A percentile compares a stretch with the other conserved stretches of the same genome.
phyloP scores from a whole-genome alignment of 2,888 invertebrate species.

The Pollenia labialis region DNA sequence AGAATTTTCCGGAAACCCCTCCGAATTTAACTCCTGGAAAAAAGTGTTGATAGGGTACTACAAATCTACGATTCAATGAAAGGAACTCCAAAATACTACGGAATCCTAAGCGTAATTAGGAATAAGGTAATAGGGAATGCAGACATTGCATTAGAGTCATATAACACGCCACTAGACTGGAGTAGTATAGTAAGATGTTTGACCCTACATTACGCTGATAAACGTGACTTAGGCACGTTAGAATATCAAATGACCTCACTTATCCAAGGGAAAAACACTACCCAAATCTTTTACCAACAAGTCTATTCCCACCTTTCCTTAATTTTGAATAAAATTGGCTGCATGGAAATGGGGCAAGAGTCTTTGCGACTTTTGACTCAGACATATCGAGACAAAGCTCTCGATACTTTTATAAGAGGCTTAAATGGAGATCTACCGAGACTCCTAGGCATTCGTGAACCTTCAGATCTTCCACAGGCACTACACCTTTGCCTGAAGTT shows the following conservation, averaged over 20 bases:
- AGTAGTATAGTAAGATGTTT: conserved; percentile 9
- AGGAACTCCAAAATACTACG: conserved; percentile 48
- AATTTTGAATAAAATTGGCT: conserved; percentile 22
- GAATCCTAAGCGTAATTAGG: conserved; percentile 29
- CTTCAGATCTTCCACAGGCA: conserved; percentile 71
- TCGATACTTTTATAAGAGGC: conserved; percentile 46
- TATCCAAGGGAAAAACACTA: conserved; percentile 33
- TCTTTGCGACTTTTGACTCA: conserved; percentile 4
- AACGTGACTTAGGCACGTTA: conserved; percentile 61
- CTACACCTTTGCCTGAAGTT: conserved; percentile 61
- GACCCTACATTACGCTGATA: conserved; percentile 64
- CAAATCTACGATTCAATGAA: conserved; percentile 42
- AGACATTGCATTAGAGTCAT: no score
- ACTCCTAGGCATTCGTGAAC: conserved; percentile 71
- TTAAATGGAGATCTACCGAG: conserved; percentile 28
- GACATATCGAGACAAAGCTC: conserved; percentile 34
- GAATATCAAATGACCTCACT: conserved; percentile 65
- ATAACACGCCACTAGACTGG: conserved; percentile 48
- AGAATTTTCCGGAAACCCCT: conserved; percentile 18
- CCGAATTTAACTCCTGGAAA: conserved; percentile 55
- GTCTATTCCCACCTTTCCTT: conserved; percentile 19
- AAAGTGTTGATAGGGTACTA: conserved; percentile 58
- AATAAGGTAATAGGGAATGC: conserved; percentile 49
- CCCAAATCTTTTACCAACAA: conserved; percentile 14
- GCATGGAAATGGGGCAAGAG: conserved; percentile 6